A percentile compares a stretch with the other conserved stretches of the same genome.
Conservation (phyloP, 2,797 vertebrate genomes). For the Hapalemur alaotrensis region DNA sequence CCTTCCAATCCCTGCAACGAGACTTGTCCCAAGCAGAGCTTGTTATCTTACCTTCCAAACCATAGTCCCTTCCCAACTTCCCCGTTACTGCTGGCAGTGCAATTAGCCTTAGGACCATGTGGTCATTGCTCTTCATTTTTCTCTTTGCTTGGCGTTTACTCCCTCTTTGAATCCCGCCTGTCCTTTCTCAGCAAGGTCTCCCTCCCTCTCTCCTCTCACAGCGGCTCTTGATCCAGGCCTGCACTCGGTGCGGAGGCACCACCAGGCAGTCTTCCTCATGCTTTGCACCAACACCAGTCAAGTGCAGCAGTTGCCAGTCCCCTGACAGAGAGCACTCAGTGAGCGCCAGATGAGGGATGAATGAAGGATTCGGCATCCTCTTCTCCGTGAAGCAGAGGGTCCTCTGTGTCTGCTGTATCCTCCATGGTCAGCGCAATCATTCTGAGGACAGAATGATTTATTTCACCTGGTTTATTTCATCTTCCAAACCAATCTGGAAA, state of each 20-base stretch:
- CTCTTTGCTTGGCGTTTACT: slow-evolving; percentile 48
- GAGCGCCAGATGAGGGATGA: neutral
- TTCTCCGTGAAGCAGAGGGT: neutral
- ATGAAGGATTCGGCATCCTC: too few relatives aligned
- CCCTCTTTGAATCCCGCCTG: neutral
- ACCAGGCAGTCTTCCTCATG: fast-evolving
- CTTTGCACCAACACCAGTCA: neutral
- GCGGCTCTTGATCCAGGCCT: neutral
- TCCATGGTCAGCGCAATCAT: neutral
- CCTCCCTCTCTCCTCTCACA: neutral
- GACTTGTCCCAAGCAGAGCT: slow-evolving; percentile 39
- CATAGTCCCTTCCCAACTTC: slow-evolving; percentile 9
- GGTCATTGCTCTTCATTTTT: slow-evolving; percentile 43
- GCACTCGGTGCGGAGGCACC: neutral
- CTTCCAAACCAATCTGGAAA: neutral
- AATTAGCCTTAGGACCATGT: neutral
- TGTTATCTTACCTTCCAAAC: slow-evolving; percentile 50
- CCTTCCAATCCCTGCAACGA: slow-evolving; percentile 36
- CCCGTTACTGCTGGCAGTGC: neutral
- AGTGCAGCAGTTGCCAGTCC: neutral
- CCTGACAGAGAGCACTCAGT: neutral
- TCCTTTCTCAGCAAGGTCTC: slow-evolving; percentile 34
- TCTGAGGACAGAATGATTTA: neutral
- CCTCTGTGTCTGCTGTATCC: neutral
- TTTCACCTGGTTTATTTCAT: neutral